Conservation (phyloP, 2,888 invertebrate genomes). For the Cheilosia pagana region DNA sequence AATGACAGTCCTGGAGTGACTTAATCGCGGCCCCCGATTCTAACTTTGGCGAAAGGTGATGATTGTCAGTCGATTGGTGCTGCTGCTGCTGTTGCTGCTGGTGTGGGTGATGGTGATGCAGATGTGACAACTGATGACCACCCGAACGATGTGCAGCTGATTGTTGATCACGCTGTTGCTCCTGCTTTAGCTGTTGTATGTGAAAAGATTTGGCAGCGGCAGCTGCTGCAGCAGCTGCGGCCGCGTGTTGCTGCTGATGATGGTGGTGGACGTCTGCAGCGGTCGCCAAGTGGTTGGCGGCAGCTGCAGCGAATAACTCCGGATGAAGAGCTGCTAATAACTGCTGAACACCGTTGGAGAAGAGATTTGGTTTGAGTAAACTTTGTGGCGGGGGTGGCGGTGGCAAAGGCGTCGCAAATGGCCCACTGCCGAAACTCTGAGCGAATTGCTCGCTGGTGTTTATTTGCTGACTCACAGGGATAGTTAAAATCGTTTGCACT, state of each 20-base stretch:
- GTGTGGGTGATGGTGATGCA: constrained; percentile 75
- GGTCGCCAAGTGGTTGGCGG: constrained; percentile 81
- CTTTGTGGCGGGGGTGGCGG: constrained; percentile 83
- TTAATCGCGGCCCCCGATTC: constrained; percentile 60
- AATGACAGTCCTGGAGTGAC: constrained; percentile 60
- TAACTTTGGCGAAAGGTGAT: constrained; percentile 74
- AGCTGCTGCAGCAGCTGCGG: constrained; percentile 77
- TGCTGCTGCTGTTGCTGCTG: constrained; percentile 76
- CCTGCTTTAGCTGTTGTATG: constrained; percentile 81
- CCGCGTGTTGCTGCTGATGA: constrained; percentile 76
- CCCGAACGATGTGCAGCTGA: constrained; percentile 76
- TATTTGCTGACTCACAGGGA: constrained; percentile 94
- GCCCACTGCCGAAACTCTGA: constrained; percentile 80
- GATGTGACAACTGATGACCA: constrained; percentile 75
- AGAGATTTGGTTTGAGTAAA: constrained; percentile 89
- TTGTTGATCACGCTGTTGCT: constrained; percentile 80
- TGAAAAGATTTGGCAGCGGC: constrained; percentile 81
- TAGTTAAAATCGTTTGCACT: constrained; percentile 97
- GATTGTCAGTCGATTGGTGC: constrained; percentile 81
- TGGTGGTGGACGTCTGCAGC: constrained; percentile 75
- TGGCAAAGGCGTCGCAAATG: constrained; percentile 64
- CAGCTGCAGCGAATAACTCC: constrained; percentile 85
- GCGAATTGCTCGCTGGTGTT: constrained; percentile 87
- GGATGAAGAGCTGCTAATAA: constrained; percentile 90
- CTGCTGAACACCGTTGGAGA: constrained; percentile 90